Evolutionary conservation across 2,797 vertebrate genomes (phyloP).

Genomic region (Siniperca undulata): DNA sequence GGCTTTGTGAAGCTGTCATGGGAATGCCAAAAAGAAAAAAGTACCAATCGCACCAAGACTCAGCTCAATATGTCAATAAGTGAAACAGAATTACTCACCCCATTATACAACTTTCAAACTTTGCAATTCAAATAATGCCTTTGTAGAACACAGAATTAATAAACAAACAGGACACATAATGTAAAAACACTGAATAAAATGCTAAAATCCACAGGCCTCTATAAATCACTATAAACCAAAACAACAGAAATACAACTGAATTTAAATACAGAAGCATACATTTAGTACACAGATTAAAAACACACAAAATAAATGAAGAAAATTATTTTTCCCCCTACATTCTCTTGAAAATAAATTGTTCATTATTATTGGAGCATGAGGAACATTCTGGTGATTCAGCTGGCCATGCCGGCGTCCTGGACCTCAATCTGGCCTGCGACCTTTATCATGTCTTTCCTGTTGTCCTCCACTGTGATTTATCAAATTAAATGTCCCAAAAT

Average conservation of each 20-base stretch:
- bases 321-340: background rate
- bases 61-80: conserved; percentile 46
- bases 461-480: conserved; percentile 6
- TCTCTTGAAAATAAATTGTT: conserved; percentile 28
- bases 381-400: conserved; percentile 55
- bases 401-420: conserved; percentile 20
- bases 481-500: conserved; percentile 5
- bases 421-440: conserved; percentile 48
- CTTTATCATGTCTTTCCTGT: conserved; percentile 28
- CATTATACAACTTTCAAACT: conserved; percentile 47
- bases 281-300: conserved; percentile 12
- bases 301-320: background rate
- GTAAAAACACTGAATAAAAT: conserved; percentile 31
- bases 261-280: conserved; percentile 32
- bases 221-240: conserved; percentile 30
- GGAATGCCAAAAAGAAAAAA: conserved; percentile 45
- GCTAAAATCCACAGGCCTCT: conserved; percentile 37
- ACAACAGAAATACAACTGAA: conserved; percentile 40
- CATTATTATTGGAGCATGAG: conserved; percentile 40
- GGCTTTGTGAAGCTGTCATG: conserved; percentile 56
- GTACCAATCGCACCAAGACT: conserved; percentile 25
- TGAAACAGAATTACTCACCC: conserved; percentile 35
- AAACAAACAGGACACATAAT: conserved; percentile 23
- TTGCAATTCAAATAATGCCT: conserved; percentile 33
- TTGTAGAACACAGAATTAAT: conserved; percentile 34